Conservation (phyloP, 2,888 invertebrate genomes). For the Sialis lutaria region DNA sequence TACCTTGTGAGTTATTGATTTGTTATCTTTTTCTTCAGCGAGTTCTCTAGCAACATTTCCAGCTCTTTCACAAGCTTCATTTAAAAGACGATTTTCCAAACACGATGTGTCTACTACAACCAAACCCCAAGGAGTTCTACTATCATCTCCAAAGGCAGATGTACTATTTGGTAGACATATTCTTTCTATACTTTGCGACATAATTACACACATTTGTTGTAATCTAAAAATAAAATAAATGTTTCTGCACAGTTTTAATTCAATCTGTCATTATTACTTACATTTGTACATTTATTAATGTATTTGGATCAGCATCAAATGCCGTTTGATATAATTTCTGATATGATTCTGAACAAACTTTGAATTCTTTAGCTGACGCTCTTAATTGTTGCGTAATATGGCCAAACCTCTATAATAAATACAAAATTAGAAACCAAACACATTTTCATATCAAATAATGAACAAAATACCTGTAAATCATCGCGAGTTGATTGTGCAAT, state of each 20-base stretch:
- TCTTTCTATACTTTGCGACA: conserved; percentile 59
- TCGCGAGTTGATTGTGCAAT: conserved; percentile 63
- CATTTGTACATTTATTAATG: conserved; percentile 55
- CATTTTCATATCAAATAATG: too few species aligned
- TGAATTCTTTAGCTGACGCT: conserved; percentile 56
- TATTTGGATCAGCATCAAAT: conserved; percentile 70
- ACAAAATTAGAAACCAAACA: too few species aligned
- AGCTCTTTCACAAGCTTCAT: conserved; percentile 12
- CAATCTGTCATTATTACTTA: conserved; percentile 18
- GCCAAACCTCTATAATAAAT: conserved; percentile 36
- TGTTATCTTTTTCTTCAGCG: conserved; percentile 18
- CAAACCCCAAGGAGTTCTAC: background rate
- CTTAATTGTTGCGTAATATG: conserved; percentile 62
- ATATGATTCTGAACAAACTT: conserved; percentile 52
- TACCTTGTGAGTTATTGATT: conserved; percentile 28
- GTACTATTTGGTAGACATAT: conserved; percentile 33
- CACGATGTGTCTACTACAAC: background rate
- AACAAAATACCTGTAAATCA: conserved; percentile 35
- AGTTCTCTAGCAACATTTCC: conserved; percentile 22
- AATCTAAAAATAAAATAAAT: conserved; percentile 30
- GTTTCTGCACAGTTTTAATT: background rate
- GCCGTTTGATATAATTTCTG: conserved; percentile 65
- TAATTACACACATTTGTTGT: conserved; percentile 60
- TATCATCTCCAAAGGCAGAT: conserved; percentile 20
- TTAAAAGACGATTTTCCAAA: conserved; percentile 3